A percentile compares a stretch with the other conserved stretches of the same genome.
Conservation (phyloP, 2,797 vertebrate genomes). For the Odontamblyopus lacepedii region DNA sequence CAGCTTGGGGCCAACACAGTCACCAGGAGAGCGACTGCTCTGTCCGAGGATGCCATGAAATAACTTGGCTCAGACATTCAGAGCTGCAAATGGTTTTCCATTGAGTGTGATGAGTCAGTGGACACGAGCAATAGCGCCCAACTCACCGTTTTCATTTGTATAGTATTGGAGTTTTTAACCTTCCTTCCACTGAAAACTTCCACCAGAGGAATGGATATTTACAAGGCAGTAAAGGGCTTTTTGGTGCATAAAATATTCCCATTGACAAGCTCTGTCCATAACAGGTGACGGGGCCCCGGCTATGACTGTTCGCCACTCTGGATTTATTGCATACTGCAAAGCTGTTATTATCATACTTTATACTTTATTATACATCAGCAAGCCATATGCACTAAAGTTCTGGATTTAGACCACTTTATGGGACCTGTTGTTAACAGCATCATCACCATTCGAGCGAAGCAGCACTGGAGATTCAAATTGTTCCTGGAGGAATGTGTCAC, state of each 20-base stretch:
- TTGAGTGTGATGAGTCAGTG: neutral
- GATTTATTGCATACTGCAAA: slow-evolving; percentile 8
- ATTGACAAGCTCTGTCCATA: slow-evolving; percentile 23
- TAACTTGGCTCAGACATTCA: neutral
- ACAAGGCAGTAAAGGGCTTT: slow-evolving; percentile 7
- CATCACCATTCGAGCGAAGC: slow-evolving; percentile 8
- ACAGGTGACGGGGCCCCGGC: slow-evolving; percentile 5
- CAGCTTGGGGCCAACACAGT: too few species aligned
- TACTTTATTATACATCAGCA: slow-evolving; percentile 24
- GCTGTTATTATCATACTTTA: neutral
- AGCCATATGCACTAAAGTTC: too few species aligned
- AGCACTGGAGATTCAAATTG: neutral
- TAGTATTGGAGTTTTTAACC: slow-evolving; percentile 2
- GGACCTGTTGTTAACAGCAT: slow-evolving; percentile 11
- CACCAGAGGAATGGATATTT: slow-evolving; percentile 14
- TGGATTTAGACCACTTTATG: slow-evolving; percentile 12
- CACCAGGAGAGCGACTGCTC: too few species aligned
- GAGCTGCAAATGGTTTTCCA: slow-evolving; percentile 9
- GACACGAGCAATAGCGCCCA: neutral
- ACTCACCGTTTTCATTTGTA: neutral
- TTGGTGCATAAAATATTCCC: slow-evolving; percentile 6
- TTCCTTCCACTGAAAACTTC: neutral
- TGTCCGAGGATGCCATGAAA: too few species aligned
- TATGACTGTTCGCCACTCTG: slow-evolving; percentile 10
- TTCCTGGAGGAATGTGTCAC: slow-evolving; percentile 18